phyloP scores from a whole-genome alignment of 2,888 invertebrate species.

The Euzophera pinguis region DNA sequence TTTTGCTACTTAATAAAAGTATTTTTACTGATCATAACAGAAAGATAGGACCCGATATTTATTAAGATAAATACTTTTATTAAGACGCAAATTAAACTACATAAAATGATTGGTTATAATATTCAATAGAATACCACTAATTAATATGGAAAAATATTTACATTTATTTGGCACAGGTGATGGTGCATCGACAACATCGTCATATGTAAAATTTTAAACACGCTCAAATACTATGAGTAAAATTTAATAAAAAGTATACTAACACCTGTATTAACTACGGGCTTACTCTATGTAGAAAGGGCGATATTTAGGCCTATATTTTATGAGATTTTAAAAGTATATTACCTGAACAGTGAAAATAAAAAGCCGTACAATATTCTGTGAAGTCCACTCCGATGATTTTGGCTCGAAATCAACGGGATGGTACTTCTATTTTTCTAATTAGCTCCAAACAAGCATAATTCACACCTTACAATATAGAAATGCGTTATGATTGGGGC shows the following conservation, averaged over 20 bases:
- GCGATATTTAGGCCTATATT: conserved; percentile 67
- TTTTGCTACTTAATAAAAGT: background rate
- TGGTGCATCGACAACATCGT: conserved; percentile 54
- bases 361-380: conserved; percentile 9
- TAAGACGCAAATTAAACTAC: conserved; percentile 35
- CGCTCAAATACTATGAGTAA: conserved; percentile 48
- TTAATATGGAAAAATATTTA: conserved; percentile 64
- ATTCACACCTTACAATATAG: background rate
- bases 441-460: conserved; percentile 5
- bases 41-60: no score
- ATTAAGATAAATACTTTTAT: conserved; percentile 25
- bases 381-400: conserved; percentile 9
- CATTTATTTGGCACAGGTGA: conserved; percentile 72
- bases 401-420: conserved; percentile 1
- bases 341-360: conserved; percentile 2
- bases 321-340: conserved; percentile 28
- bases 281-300: conserved; percentile 58
- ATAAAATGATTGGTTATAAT: conserved; percentile 34
- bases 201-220: conserved; percentile 41
- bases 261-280: conserved; percentile 70
- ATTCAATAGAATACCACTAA: conserved; percentile 43
- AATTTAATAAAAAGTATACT: conserved; percentile 57
- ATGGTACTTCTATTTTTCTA: background rate
- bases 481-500: conserved; percentile 2
- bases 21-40: no score